Evolutionary conservation across 2,888 invertebrate species (phyloP).

Genomic region (Stegophylla sp.): DNA sequence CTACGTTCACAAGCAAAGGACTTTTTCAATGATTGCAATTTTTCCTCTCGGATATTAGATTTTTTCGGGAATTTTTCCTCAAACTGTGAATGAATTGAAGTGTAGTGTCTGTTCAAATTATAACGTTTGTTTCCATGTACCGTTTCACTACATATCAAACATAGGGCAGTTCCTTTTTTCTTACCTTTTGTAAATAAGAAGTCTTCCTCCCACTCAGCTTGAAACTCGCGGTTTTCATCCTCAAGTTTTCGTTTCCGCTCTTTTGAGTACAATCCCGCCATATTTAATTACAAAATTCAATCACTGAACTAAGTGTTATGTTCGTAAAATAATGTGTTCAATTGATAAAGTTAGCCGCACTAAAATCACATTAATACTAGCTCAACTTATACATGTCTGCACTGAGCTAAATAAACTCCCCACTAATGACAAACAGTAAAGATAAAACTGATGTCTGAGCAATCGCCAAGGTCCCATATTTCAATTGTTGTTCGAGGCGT

Average conservation of each 20-base stretch:
- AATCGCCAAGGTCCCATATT: conserved; percentile 27
- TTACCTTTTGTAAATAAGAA: not conserved
- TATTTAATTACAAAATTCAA: conserved; percentile 33
- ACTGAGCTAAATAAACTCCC: conserved; percentile 30
- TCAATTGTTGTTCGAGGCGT: conserved; percentile 35
- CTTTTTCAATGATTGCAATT: conserved; percentile 38
- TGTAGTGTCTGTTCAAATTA: conserved; percentile 24
- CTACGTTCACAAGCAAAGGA: conserved; percentile 31
- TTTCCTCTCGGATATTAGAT: conserved; percentile 23
- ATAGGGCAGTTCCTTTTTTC: not conserved
- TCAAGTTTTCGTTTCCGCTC: conserved; percentile 25
- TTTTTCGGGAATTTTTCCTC: conserved; percentile 31
- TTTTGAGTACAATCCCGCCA: conserved; percentile 31
- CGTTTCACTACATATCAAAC: conserved; percentile 15
- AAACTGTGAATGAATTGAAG: conserved; percentile 20
- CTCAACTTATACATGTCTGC: conserved; percentile 25
- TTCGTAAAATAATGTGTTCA: conserved; percentile 28
- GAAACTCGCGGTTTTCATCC: conserved; percentile 10
- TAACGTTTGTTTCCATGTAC: conserved; percentile 20
- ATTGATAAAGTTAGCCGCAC: conserved; percentile 22
- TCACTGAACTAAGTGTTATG: conserved; percentile 31
- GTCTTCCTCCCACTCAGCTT: conserved; percentile 1
- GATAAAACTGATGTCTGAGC: conserved; percentile 27
- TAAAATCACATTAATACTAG: conserved; percentile 33
- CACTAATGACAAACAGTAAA: conserved; percentile 30